Evolutionary conservation across 2,888 invertebrate genomes (phyloP).

Genomic region (Coenonympha arcania): DNA sequence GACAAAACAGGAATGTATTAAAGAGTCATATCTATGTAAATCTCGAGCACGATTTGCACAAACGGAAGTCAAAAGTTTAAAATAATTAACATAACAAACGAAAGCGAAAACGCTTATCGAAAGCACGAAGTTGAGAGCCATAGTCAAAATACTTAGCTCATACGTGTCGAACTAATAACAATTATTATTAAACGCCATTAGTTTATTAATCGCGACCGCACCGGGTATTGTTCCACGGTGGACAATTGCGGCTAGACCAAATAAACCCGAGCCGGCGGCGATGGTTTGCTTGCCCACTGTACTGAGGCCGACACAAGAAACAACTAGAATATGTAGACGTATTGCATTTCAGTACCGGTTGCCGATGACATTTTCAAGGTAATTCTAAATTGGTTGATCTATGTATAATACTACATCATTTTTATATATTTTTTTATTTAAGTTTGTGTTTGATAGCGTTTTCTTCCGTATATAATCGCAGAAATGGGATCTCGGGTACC

Average conservation of each 20-base stretch:
- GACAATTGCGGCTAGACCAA: constrained; percentile 71
- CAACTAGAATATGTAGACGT: constrained; percentile 44
- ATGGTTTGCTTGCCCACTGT: constrained; percentile 47
- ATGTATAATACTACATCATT: too few relatives aligned
- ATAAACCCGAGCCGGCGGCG: constrained; percentile 40
- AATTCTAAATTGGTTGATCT: constrained; percentile 14
- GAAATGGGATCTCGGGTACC: too few relatives aligned
- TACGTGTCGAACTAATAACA: constrained; percentile 35
- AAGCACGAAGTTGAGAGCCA: constrained; percentile 59
- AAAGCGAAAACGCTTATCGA: constrained; percentile 55
- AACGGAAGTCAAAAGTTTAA: constrained; percentile 42
- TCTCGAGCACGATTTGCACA: constrained; percentile 5
- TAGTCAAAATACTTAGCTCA: constrained; percentile 70
- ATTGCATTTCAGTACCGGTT: constrained; percentile 46
- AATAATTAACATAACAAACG: constrained; percentile 54
- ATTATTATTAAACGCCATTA: constrained; percentile 59
- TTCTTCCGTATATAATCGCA: too few relatives aligned
- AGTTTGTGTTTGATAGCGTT: too few relatives aligned
- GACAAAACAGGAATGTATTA: neutral
- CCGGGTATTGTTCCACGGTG: constrained; percentile 59
- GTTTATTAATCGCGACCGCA: constrained; percentile 61
- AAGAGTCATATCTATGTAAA: neutral
- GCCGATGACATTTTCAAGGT: constrained; percentile 37
- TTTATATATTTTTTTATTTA: too few relatives aligned
- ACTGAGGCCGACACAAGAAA: constrained; percentile 41